These are phyloP conservation scores for Leptatherina wallacei DNA, from an alignment of 2,797 vertebrate species.

Conservation along the genomic window DNA sequence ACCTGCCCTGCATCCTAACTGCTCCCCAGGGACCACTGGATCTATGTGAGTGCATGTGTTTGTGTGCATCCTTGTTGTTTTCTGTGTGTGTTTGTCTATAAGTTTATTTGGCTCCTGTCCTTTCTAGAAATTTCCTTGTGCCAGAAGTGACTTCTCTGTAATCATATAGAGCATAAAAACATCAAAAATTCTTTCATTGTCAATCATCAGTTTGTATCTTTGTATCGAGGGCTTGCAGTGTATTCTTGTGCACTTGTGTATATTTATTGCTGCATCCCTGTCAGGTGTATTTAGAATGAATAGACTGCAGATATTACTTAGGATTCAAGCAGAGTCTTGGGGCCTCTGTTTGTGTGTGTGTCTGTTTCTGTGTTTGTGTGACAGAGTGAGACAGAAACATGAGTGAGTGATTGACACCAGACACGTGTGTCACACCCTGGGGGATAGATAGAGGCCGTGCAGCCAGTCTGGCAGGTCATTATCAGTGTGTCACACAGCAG, in stretches of 20 bases:
- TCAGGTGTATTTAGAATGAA: slow-evolving; percentile 56
- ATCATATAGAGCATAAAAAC: background rate
- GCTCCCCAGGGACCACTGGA: slow-evolving; percentile 69
- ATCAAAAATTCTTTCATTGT: background rate
- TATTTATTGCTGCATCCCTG: slow-evolving; percentile 47
- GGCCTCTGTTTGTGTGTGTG: slow-evolving; percentile 22
- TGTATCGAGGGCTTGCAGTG: background rate
- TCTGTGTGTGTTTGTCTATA: background rate
- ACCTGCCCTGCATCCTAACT: slow-evolving; percentile 76
- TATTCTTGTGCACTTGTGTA: slow-evolving; percentile 10
- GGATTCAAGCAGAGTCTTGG: slow-evolving; percentile 43
- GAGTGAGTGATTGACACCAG: slow-evolving; percentile 69
- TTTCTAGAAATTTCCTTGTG: background rate
- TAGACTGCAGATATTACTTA: slow-evolving; percentile 56
- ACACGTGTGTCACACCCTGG: slow-evolving; percentile 62
- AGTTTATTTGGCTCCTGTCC: background rate
- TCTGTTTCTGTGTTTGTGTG: slow-evolving; percentile 25
- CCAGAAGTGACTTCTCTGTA: background rate
- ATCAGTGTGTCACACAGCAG: slow-evolving; percentile 80
- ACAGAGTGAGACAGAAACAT: slow-evolving; percentile 18
- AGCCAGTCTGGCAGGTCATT: slow-evolving; percentile 81
- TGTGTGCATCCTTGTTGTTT: slow-evolving; percentile 6
- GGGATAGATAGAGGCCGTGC: slow-evolving; percentile 56
- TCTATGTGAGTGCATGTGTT: slow-evolving; percentile 22
- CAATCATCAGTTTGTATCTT: background rate